Percentiles rank a stretch among this genome's conserved stretches.
These are phyloP conservation scores for Zeugodacus cucurbitae DNA, from an alignment of 1,140 invertebrate species.

Conservation along the genomic window DNA sequence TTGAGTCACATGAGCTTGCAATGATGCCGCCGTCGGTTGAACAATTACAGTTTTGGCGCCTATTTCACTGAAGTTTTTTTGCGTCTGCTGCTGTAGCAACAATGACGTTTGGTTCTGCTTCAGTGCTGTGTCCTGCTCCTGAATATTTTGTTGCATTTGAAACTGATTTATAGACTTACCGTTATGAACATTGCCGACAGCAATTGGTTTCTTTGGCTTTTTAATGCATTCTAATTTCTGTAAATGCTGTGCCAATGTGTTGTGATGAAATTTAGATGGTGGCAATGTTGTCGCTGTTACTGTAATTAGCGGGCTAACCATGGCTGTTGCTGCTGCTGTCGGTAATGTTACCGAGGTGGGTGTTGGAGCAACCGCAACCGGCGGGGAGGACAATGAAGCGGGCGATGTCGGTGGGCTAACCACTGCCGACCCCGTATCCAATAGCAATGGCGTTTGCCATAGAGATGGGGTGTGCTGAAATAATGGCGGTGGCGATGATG, in stretches of 20 bases:
- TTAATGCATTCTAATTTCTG: slow-evolving; percentile 61
- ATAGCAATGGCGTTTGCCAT: slow-evolving; percentile 61
- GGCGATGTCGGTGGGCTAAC: slow-evolving; percentile 61
- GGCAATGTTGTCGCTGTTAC: slow-evolving; percentile 51
- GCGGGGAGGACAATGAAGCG: slow-evolving; percentile 58
- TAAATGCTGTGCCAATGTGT: slow-evolving; percentile 60
- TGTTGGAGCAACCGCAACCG: slow-evolving; percentile 24
- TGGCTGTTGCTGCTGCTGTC: slow-evolving; percentile 52
- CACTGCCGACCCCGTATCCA: slow-evolving; percentile 49
- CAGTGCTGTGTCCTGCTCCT: not conserved
- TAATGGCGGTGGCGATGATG: slow-evolving; percentile 28
- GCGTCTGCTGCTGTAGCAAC: not conserved
- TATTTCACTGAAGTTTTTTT: not conserved
- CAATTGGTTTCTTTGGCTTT: slow-evolving; percentile 44
- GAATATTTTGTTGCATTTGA: not conserved
- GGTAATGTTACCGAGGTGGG: slow-evolving; percentile 4
- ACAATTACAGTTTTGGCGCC: not conserved
- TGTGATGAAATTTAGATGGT: slow-evolving; percentile 63
- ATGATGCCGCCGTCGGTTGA: not conserved
- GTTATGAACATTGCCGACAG: slow-evolving; percentile 44
- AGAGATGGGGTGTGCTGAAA: slow-evolving; percentile 55
- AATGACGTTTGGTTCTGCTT: slow-evolving; percentile 46
- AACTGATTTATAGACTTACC: not conserved
- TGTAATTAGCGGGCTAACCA: slow-evolving; percentile 25
- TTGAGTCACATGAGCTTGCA: not conserved